Evolutionary conservation across 2,797 vertebrate genomes (phyloP), one percentile per base, ranked within the genome.

Genomic region (Nyctalus aviator): DNA sequence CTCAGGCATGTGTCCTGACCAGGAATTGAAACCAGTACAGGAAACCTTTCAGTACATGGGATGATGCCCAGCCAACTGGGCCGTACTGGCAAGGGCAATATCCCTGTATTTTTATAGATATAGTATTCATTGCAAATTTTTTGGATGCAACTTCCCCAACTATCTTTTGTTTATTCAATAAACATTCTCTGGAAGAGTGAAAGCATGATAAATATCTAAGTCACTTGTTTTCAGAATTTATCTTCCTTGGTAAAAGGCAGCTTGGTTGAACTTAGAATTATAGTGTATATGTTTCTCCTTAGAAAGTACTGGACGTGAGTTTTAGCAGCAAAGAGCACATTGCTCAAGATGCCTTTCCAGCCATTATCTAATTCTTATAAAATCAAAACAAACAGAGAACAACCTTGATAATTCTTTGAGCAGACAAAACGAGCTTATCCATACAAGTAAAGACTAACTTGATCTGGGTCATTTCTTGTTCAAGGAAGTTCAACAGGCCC

Each of bases 131-230:
- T 68, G 14, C 57, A 76, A 83, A 10, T 25, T 48, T 57, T 76
- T 88, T n/a, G 69, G 18, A n/a, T 48, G 57, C 50, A 75, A 73
- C 30, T 83, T 87, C n/a, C 11, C 20, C 71, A 68, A 55, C 21
- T 66, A 37, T 75, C 64, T 75, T 79, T 48, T 77, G 25, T 62
- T 89, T 71, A 89, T 84, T 57, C 79, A 93, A 41, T 68, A 89
- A 84, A 8, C 50, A 35, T 48, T 89, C 73, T 77, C 69, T 59
- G n/a, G 23, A 76, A 57, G 41, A 76, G 55, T 73, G 8, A 27
- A 79, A 72, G 44, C 10, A 69, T 30, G 50, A 77, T 72, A 79
- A 25, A 86, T 86, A 50, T 86, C 53, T 53, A 92, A 85, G 69
- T 76, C 35, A 84, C 25, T 37, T 83, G 85, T 93, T 72, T 82